phyloP scores from a whole-genome alignment of 2,797 vertebrate genomes.

The Hypotaenidia okinawae region DNA sequence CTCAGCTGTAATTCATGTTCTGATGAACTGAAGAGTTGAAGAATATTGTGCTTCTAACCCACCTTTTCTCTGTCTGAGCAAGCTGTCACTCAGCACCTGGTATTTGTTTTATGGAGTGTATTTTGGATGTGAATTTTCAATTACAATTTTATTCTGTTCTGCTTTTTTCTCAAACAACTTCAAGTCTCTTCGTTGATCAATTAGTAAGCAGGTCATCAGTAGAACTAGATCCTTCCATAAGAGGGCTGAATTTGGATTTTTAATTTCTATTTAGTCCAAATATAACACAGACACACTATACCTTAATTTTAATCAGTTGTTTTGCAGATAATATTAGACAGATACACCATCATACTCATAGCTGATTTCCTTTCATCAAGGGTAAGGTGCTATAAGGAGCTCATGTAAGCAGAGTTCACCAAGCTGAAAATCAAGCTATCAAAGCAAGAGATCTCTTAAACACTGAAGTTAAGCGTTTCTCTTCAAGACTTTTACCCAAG shows the following conservation, averaged over 20 bases:
- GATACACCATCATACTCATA: not conserved
- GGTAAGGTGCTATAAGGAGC: not conserved
- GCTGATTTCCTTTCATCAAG: not conserved
- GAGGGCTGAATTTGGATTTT: not conserved
- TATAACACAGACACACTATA: not conserved
- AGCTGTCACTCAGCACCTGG: not conserved
- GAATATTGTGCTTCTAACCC: not conserved
- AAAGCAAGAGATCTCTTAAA: not conserved
- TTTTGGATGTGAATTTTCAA: not conserved
- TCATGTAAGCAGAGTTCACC: fast-evolving
- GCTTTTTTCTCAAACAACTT: not conserved
- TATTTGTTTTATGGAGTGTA: not conserved
- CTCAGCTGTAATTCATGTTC: not conserved
- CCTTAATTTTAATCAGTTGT: not conserved
- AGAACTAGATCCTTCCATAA: not conserved
- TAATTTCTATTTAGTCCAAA: not conserved
- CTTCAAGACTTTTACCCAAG: not conserved
- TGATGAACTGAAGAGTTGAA: not conserved
- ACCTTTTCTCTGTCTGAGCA: not conserved
- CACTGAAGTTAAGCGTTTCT: not conserved
- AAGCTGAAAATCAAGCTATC: not conserved
- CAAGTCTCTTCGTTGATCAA: not conserved
- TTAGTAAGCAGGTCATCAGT: not conserved
- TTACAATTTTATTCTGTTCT: not conserved
- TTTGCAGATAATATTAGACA: not conserved